Percentiles rank a stretch among this genome's conserved stretches.
These are phyloP conservation scores for Oxygymnocypris stewartii DNA, from an alignment of 2,113 vertebrate genomes.

Conservation along the genomic window DNA sequence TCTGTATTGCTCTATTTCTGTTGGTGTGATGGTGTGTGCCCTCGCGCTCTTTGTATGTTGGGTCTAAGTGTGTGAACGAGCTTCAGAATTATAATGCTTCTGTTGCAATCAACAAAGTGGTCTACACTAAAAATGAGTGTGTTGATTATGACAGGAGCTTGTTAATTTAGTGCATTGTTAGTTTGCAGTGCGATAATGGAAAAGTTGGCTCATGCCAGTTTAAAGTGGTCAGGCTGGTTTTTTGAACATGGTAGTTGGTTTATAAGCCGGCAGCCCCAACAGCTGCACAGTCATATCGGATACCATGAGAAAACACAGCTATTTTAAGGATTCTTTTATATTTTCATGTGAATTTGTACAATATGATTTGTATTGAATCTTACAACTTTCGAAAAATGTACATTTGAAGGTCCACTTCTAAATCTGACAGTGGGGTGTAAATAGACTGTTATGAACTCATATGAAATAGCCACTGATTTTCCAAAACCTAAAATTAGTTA, in stretches of 20 bases:
- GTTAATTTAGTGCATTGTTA: neutral
- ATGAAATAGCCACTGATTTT: too few relatives aligned
- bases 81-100: neutral
- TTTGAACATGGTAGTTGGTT: neutral
- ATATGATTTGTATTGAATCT: too few relatives aligned
- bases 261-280: neutral
- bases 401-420: too few relatives aligned
- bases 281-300: neutral
- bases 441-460: too few relatives aligned
- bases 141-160: neutral
- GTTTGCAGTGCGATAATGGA: neutral
- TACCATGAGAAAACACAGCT: neutral
- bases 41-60: neutral
- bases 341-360: too few relatives aligned
- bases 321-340: too few relatives aligned
- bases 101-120: neutral
- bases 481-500: too few relatives aligned
- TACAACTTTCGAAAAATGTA: too few relatives aligned
- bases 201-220: neutral
- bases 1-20: neutral
- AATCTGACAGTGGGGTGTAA: too few relatives aligned
- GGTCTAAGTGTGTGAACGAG: neutral
- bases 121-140: neutral
- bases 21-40: neutral
- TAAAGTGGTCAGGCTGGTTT: neutral